phyloP scores from a whole-genome alignment of 2,888 invertebrate species.

The Heliconius sara region DNA sequence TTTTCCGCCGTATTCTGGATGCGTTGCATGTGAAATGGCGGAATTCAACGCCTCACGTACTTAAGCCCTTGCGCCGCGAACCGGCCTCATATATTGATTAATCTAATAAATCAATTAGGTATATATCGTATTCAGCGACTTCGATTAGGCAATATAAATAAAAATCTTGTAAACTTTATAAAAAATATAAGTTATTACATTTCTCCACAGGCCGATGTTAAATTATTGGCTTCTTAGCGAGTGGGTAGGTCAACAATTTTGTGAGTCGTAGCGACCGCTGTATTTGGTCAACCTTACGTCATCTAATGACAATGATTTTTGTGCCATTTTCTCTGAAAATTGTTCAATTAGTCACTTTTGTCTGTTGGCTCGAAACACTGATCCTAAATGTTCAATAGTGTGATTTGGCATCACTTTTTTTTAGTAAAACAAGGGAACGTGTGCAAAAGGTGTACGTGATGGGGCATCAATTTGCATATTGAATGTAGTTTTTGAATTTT shows the following conservation, averaged over 20 bases:
- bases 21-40: no score
- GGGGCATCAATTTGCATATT: neutral
- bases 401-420: constrained; percentile 16
- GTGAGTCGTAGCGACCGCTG: constrained; percentile 22
- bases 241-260: constrained; percentile 25
- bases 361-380: constrained; percentile 4
- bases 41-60: no score
- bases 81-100: no score
- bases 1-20: no score
- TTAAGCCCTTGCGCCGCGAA: no score
- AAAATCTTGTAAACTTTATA: neutral
- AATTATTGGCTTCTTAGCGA: constrained; percentile 1
- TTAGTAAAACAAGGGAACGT: constrained; percentile 2
- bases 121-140: no score
- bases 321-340: constrained; percentile 39
- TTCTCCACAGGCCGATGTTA: neutral
- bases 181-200: neutral
- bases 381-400: neutral
- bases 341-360: constrained; percentile 33
- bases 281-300: constrained; percentile 47
- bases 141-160: no score
- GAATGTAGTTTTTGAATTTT: neutral
- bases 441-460: constrained; percentile 21
- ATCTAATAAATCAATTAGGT: no score
- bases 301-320: constrained; percentile 47